Evolutionary conservation across 2,113 vertebrate species (phyloP).

Genomic region (Crocuta crocuta): DNA sequence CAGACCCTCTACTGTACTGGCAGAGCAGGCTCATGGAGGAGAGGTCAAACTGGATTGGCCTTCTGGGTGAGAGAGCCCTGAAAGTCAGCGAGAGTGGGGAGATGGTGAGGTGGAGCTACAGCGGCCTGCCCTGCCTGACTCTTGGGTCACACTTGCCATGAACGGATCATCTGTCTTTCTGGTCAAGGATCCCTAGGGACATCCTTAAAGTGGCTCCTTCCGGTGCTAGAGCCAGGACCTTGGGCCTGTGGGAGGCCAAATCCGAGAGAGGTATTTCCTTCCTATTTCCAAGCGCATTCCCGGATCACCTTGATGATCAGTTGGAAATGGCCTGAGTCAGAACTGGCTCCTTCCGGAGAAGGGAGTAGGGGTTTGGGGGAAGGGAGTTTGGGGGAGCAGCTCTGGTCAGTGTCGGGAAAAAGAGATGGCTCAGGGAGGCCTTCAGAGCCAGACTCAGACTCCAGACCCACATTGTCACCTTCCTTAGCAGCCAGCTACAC

Average conservation of each 20-base stretch:
- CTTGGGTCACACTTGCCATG: not conserved
- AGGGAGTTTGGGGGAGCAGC: not conserved
- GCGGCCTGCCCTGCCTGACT: not conserved
- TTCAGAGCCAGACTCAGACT: not conserved
- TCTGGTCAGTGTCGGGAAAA: not conserved
- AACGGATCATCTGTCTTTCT: conserved; percentile 33
- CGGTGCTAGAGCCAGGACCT: not conserved
- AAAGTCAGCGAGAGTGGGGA: not conserved
- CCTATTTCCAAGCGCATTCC: conserved; percentile 66
- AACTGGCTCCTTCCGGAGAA: not conserved
- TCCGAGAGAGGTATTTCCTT: conserved; percentile 66
- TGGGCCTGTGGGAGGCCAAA: not conserved
- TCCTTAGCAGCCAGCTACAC: not conserved
- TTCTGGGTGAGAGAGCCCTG: not conserved
- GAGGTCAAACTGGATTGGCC: not conserved
- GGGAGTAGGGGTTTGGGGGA: not conserved
- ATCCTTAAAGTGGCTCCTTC: conserved; percentile 71
- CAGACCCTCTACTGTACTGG: not conserved
- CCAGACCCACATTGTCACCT: not conserved
- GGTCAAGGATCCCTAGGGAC: conserved; percentile 49
- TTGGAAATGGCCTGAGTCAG: conserved; percentile 67
- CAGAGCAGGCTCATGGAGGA: not conserved
- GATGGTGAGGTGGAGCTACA: not conserved
- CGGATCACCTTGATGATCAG: conserved; percentile 9
- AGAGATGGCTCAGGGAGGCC: not conserved